phyloP scores from a whole-genome alignment of 2,797 vertebrate genomes.

The Gorsachius magnificus region DNA sequence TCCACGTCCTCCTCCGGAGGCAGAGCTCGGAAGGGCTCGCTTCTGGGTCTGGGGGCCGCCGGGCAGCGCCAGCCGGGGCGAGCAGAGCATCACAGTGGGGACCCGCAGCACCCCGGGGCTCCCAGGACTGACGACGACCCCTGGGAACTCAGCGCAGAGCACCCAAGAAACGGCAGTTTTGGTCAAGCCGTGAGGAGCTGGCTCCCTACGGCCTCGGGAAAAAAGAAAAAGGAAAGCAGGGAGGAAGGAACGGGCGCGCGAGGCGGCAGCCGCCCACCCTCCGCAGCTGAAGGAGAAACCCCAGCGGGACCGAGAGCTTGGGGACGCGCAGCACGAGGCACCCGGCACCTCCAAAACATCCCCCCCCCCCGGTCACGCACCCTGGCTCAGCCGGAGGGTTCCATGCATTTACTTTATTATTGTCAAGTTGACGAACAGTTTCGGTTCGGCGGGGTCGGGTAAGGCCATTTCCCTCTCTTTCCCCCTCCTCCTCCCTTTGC shows the following conservation, averaged over 20 bases:
- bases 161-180: background rate
- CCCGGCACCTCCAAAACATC: background rate
- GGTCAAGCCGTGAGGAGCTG: background rate
- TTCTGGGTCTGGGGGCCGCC: background rate
- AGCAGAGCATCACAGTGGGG: background rate
- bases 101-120: background rate
- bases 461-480: constrained; percentile 56
- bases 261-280: background rate
- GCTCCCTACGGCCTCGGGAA: background rate
- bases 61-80: background rate
- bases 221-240: no score
- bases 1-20: background rate
- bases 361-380: background rate
- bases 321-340: background rate
- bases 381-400: background rate
- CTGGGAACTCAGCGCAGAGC: background rate
- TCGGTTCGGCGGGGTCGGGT: constrained; percentile 41
- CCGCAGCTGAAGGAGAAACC: background rate
- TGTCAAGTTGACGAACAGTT: constrained; percentile 53
- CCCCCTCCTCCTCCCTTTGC: background rate
- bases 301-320: background rate
- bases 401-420: constrained; percentile 55
- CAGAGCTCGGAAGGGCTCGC: background rate
- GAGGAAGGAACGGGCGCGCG: background rate
- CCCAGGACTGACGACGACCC: background rate